Evolutionary conservation across 2,113 vertebrate genomes (phyloP), one percentile per base, ranked within the genome.

Genomic region (Atractosteus spatula): DNA sequence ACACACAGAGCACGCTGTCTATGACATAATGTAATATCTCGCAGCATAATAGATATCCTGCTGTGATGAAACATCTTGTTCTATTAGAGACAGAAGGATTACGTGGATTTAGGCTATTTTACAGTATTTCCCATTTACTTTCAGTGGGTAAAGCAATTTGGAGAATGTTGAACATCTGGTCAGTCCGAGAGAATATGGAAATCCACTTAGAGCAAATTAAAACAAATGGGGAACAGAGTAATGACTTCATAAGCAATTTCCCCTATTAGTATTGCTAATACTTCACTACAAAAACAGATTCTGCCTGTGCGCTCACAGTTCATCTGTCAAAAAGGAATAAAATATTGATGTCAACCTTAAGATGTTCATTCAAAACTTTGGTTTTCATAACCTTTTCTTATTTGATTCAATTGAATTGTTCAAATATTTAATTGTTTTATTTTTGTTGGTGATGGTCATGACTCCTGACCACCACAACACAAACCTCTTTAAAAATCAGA

Each of bases 171-270:
- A 91, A 91, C 91, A 91, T 89, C 88, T 92, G 91, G 88, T 87
- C 88, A 89, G 83, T 88, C 83, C 70, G 77, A 83, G 74, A 83
- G 84, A 90, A 88, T 81, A 83, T 82, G 79, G 78, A 84, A 89
- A 89, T 85, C 88, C 87, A 91, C 88, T 91, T 88, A 88, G 81
- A 86, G 83, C 63, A 88, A 89, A 92, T 91, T 88, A 89, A 90
- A 90, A 91, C 81, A 85, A 91, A 91, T 90, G 85, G 85, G 80
- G 80, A 80, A 81, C 79, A 57, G 78, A 65, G 70, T 88, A 90
- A 91, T 88, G 81, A 84, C 86, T 91, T 88, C 82, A 89, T 83
- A 87, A 87, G 85, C 86, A 81, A 89, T 89, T 88, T 85, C 78
- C 83, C 75, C 85, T 82, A 85, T 89, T 86, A 86, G 81, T 79